phyloP scores from a whole-genome alignment of 2,888 invertebrate genomes.

The Leptarthrus brevirostris region DNA sequence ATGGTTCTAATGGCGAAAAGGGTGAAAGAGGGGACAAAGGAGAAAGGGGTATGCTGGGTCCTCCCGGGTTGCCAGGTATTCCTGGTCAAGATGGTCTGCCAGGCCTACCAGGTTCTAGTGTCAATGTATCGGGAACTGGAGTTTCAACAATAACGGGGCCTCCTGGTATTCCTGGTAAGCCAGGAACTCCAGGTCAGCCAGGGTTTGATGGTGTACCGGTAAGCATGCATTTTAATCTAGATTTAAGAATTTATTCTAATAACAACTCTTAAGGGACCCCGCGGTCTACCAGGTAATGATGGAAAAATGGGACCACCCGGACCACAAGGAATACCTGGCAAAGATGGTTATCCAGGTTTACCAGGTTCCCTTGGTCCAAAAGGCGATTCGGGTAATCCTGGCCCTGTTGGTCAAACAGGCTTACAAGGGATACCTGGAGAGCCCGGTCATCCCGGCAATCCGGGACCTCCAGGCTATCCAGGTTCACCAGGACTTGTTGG shows the following conservation, averaged over 20 bases:
- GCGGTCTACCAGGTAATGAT: slow-evolving; percentile 76
- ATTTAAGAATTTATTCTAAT: background rate
- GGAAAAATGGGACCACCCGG: slow-evolving; percentile 72
- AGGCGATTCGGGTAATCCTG: slow-evolving; percentile 71
- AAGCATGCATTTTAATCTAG: background rate
- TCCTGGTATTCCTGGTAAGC: slow-evolving; percentile 75
- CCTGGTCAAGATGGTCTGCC: slow-evolving; percentile 69
- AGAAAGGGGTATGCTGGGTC: slow-evolving; percentile 69
- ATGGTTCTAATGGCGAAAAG: slow-evolving; percentile 58
- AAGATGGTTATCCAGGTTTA: slow-evolving; percentile 74
- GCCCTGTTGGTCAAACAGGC: slow-evolving; percentile 62
- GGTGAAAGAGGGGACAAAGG: slow-evolving; percentile 68
- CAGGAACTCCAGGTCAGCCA: slow-evolving; percentile 71
- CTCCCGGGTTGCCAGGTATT: slow-evolving; percentile 24
- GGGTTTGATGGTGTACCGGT: slow-evolving; percentile 62
- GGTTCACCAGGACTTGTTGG: slow-evolving; percentile 67
- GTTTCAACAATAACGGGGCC: slow-evolving; percentile 68
- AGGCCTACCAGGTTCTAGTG: slow-evolving; percentile 69
- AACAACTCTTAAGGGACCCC: slow-evolving; percentile 7
- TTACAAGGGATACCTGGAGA: background rate
- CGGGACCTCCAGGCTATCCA: slow-evolving; percentile 70
- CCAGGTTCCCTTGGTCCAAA: slow-evolving; percentile 69
- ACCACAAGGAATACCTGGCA: slow-evolving; percentile 72
- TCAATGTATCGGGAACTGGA: slow-evolving; percentile 58
- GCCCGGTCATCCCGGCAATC: slow-evolving; percentile 49